Percentiles rank a stretch among this genome's conserved stretches.
These are phyloP conservation scores for Phragmatobia fuliginosa DNA, from an alignment of 2,888 invertebrate genomes.

Conservation along the genomic window DNA sequence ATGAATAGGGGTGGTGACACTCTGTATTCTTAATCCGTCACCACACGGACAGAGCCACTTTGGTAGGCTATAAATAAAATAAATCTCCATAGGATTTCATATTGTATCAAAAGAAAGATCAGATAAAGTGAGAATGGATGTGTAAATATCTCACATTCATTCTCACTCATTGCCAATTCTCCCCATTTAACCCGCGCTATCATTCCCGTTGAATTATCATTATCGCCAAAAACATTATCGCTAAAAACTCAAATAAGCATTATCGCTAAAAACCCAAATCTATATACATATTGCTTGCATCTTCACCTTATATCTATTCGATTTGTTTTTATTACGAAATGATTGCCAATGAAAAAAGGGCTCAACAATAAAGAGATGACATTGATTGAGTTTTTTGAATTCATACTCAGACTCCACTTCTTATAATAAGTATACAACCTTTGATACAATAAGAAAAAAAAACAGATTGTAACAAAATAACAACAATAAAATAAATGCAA, in stretches of 20 bases:
- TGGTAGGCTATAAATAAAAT: too few relatives aligned
- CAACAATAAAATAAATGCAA: background rate
- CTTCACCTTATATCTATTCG: background rate
- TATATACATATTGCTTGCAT: slow-evolving; percentile 36
- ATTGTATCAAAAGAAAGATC: too few relatives aligned
- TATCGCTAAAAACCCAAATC: slow-evolving; percentile 40
- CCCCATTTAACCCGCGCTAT: slow-evolving; percentile 29
- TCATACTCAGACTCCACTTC: background rate
- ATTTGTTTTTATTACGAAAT: slow-evolving; percentile 17
- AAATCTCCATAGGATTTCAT: too few relatives aligned
- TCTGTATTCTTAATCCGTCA: too few relatives aligned
- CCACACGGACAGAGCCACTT: too few relatives aligned
- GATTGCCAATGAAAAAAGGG: background rate
- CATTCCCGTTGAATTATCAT: slow-evolving; percentile 29
- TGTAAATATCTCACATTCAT: too few relatives aligned
- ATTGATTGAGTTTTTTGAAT: slow-evolving; percentile 2
- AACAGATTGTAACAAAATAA: background rate
- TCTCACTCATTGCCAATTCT: slow-evolving; percentile 24
- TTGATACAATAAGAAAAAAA: background rate
- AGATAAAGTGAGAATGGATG: too few relatives aligned
- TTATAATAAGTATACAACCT: background rate
- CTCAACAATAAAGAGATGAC: background rate
- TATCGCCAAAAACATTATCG: too few relatives aligned
- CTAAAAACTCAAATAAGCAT: too few relatives aligned
- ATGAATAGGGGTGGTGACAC: too few relatives aligned